Evolutionary conservation across 2,888 invertebrate genomes (phyloP).

Genomic region (Cantharis flavilabris): DNA sequence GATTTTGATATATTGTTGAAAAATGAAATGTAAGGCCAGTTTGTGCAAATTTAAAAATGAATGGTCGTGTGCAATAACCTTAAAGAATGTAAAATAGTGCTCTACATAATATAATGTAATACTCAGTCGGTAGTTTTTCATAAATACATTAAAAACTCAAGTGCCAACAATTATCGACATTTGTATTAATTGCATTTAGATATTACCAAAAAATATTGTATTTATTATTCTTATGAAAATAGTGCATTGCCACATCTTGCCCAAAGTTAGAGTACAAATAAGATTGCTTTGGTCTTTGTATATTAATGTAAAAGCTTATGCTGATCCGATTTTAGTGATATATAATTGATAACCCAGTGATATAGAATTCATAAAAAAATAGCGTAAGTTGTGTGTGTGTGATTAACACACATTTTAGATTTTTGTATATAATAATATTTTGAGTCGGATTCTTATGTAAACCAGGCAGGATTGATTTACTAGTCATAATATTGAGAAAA

Average conservation of each 20-base stretch:
- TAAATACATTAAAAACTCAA: not conserved
- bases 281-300: constrained; percentile 25
- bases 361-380: constrained; percentile 7
- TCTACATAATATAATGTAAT: not conserved
- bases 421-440: not conserved
- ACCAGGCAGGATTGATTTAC: not conserved
- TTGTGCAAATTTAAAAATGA: not conserved
- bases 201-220: not conserved
- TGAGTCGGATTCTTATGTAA: not conserved
- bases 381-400: not conserved
- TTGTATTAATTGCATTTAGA: not conserved
- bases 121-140: not conserved
- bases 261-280: constrained; percentile 29
- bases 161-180: not conserved
- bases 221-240: constrained; percentile 25
- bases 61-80: not conserved
- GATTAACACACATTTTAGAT: not conserved
- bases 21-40: not conserved
- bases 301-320: constrained; percentile 19
- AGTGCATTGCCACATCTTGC: constrained; percentile 30
- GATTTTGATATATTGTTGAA: not conserved
- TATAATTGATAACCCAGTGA: constrained; percentile 16
- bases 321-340: constrained; percentile 14
- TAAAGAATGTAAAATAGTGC: not conserved
- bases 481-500: not conserved